These are phyloP conservation scores for Nomada fucata DNA, from an alignment of 2,888 invertebrate genomes.

Conservation along the genomic window DNA sequence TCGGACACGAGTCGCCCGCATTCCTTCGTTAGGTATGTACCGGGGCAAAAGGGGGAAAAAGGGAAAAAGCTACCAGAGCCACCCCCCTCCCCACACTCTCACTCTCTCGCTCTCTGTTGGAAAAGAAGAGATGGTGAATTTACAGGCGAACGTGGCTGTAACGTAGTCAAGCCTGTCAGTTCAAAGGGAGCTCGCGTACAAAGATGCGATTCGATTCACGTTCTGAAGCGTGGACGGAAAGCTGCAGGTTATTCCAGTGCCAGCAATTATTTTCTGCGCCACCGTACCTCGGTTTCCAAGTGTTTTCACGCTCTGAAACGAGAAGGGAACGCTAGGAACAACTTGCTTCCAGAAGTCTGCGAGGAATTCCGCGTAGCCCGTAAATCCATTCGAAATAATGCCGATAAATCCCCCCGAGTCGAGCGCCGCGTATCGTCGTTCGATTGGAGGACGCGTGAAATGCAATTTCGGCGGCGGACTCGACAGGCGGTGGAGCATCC, in stretches of 20 bases:
- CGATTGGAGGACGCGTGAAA: constrained; percentile 3
- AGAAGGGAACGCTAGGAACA: no score
- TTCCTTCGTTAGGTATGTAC: constrained; percentile 66
- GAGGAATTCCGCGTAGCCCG: no score
- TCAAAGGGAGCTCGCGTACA: constrained; percentile 51
- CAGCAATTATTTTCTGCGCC: not conserved
- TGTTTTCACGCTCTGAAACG: no score
- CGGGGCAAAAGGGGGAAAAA: constrained; percentile 6
- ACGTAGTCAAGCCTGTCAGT: constrained; percentile 57
- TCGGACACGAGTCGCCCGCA: constrained; percentile 71
- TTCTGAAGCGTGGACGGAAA: constrained; percentile 11
- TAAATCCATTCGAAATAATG: no score
- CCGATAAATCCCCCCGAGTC: not conserved
- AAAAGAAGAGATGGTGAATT: constrained; percentile 62
- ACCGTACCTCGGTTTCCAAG: not conserved
- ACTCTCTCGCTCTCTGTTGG: not conserved
- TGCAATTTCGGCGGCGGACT: not conserved
- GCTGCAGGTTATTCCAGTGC: not conserved
- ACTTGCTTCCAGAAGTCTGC: no score
- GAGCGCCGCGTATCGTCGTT: not conserved
- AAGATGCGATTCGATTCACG: constrained; percentile 26
- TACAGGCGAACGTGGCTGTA: constrained; percentile 59
- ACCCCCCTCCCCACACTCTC: constrained; percentile 15
- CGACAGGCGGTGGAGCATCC: constrained; percentile 5
- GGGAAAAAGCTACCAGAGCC: constrained; percentile 44